Evolutionary conservation across 1,140 invertebrate species (phyloP), one percentile per base, ranked within the genome.

Genomic region (Augochlora pura): DNA sequence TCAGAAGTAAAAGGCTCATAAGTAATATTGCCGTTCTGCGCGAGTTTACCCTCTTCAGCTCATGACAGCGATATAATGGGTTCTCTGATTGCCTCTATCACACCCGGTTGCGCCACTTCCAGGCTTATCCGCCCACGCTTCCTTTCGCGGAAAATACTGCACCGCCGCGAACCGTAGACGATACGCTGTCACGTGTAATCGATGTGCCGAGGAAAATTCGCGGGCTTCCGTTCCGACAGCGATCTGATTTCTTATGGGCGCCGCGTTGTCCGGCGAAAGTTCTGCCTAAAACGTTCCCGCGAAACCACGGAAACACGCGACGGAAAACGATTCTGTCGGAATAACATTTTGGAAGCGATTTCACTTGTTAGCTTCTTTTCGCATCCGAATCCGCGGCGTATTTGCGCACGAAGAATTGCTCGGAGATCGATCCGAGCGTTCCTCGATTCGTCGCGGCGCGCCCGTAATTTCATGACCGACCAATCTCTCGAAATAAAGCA

Each of bases 11-110:
- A 78, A 78, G 71, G 42, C 62, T 71, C 77, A 68, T 49, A 42
- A 70, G 77, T 72, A 67, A 81, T 73, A 81, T 81, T 70, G 73
- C 59, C 59, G 78, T 59, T 38, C 64, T 18, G 39, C 49, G 39
- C 49, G 60, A 63, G 46, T 74, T 72, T 64, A 79, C 75, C 65
- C 71, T 85, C 80, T 85, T 82, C 76, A 78, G 49, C 52, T 63
- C 23, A 38, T 77, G 74, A 82, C 76, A 82, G 75, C 70, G 65
- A 80, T 78, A 74, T 83, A 83, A 87, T 80, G 59, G 80, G 63
- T 63, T 70, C 62, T 62, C 65, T 73, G 77, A 86, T 81, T 82
- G 82, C 77, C 77, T 80, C 68, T 84, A 84, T 87, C 85, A 77
- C 79, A 68, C 72, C 70, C 74, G 72, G 81, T 65, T 85, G 71